Base-by-base conservation (phyloP, 2,113 vertebrate genomes). In the Pyrgilauda ruficollis region DNA sequence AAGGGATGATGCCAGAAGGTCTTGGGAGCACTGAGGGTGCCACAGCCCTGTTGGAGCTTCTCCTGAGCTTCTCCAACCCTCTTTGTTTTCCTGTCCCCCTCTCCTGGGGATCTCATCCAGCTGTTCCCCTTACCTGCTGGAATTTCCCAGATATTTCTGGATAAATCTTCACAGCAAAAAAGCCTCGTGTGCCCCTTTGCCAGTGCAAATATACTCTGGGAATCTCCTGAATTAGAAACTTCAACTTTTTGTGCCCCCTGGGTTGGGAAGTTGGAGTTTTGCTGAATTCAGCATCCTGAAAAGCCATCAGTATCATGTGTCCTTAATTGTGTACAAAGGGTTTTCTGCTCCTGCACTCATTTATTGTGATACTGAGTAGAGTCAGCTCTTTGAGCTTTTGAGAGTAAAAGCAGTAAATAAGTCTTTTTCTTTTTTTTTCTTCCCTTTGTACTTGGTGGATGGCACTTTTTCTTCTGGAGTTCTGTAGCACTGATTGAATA, bases 221-320 rank as follows among this genome's bases (percentile, higher is more conserved):
- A 56, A 19, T 30, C 21, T 90, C 77, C 61, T 87, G 39, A 82
- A 55, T 55, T 75, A 63, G 61, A 50, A 87, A 63, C 7, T 6
- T n/a, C 2, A 22, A 5, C 3, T 55, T 53, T 15, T 39, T 21
- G 4, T 14, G 13, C 67, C 21, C 12, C 23, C 6, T 62, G 15
- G 8, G 3, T 33, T 59, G 14, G 9, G 49, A 61, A 85, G 26
- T 58, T 72, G 68, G 47, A 55, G 66, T 70, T 92, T 37, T 75
- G 78, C 61, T 82, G 78, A 59, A 56, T 90, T 90, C 66, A 87
- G 52, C 74, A 47, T 78, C 62, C 62, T 85, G 75, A 75, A 82
- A 75, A 89, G 46, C n/a, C 47, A 67, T 53, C 64, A 55, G 84
- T n/a, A 37, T 82, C 61, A 2, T 13, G 20, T 74, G 46, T 63